Evolutionary conservation across 2,888 invertebrate genomes (phyloP), one percentile per base, ranked within the genome.

Genomic region (Megaustenia siamemsis): DNA sequence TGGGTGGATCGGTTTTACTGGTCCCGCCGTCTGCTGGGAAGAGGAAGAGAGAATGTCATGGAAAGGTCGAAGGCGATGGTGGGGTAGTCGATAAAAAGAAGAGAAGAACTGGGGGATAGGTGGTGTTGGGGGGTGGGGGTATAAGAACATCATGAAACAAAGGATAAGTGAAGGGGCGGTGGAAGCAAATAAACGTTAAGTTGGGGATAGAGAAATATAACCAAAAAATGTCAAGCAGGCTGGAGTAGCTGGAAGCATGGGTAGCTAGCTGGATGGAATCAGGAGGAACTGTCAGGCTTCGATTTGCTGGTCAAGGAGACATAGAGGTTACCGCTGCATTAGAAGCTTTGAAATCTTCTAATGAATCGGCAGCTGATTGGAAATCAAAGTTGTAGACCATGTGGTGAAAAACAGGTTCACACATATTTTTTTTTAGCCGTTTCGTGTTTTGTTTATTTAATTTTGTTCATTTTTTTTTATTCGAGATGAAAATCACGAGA

Each of bases 1-100:
- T 45, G 71, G 71, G 71, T 73, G 71, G 71, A 45, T 73, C 71
- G 71, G 21, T 73, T 73, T 45, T 73, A 18, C 71, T 12, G 38
- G 43, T 45, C 71, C 21, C 38, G 71, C 28, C 15, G 45, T 1
- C 71, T n/a, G 24, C 35, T 10, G 45, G 28, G 15, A 68, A 68
- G 38, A 15, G 38, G 68, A 21, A 68, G 68, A 68, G 68, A 68
- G 32, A 43, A 73, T 73, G 71, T 45, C 45, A 28, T 28, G 71
- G 12, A 73, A 73, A 73, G 71, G 71, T 73, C 71, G 28, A 45
- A 45, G 71, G 71, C n/a, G 28, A 10, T 45, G 43, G 28, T 28
- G 45, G 43, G 69, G 45, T 15, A 73, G 28, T 40, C n/a, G 71
- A 73, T 43, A n/a, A 45, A 73, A 43, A 45, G 28, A 5, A 1